Conservation (phyloP, 2,888 invertebrate genomes). For the Endotricha flammealis region DNA sequence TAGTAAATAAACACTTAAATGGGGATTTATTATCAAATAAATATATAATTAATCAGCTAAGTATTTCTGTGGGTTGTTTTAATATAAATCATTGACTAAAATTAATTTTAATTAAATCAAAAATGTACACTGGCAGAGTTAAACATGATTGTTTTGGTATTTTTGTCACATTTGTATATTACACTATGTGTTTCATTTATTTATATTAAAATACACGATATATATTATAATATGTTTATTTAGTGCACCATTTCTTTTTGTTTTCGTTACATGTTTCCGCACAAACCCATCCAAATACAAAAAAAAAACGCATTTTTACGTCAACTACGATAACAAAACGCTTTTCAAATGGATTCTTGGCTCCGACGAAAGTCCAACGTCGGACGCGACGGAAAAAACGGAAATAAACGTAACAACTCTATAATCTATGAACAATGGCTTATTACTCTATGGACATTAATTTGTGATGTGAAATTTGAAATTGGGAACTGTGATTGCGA, state of each 20-base stretch:
- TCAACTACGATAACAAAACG: too few relatives aligned
- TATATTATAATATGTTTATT: conserved; percentile 63
- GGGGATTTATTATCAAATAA: too few relatives aligned
- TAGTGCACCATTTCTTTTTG: conserved; percentile 76
- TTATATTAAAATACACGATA: conserved; percentile 31
- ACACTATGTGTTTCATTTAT: conserved; percentile 16
- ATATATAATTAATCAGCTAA: too few relatives aligned
- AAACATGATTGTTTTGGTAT: too few relatives aligned
- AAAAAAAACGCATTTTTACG: too few relatives aligned
- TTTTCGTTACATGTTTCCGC: conserved; percentile 77
- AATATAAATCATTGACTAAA: too few relatives aligned
- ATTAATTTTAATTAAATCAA: too few relatives aligned
- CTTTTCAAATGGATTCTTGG: conserved; percentile 61
- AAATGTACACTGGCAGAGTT: too few relatives aligned
- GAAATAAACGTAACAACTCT: conserved; percentile 46
- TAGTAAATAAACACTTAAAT: too few relatives aligned
- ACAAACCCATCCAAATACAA: conserved; percentile 70
- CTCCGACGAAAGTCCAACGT: conserved; percentile 74
- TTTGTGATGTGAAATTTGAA: conserved; percentile 33
- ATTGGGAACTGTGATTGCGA: conserved; percentile 65
- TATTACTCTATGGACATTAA: conserved; percentile 30
- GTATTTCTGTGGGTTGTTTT: too few relatives aligned
- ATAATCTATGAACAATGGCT: conserved; percentile 35
- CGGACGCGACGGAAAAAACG: conserved; percentile 77
- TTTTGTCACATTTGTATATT: conserved; percentile 6